Evolutionary conservation across 2,888 invertebrate species (phyloP).

Genomic region (Aporophyla lueneburgensis): DNA sequence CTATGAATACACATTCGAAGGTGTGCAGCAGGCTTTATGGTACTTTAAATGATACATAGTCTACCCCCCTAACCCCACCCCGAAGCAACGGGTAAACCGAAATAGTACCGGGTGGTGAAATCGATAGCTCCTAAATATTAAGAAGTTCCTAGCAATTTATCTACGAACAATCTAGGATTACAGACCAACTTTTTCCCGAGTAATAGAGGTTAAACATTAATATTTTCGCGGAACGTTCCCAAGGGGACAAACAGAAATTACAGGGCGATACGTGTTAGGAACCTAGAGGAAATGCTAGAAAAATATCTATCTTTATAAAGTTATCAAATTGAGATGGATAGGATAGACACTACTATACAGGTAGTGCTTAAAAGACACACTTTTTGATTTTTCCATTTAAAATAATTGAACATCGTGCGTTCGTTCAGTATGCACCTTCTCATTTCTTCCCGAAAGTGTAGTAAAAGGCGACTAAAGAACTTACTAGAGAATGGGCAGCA

Average conservation of each 20-base stretch:
- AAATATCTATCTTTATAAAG: background rate
- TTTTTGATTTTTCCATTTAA: too few species aligned
- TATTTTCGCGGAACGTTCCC: constrained; percentile 9
- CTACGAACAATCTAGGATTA: constrained; percentile 26
- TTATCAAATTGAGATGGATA: background rate
- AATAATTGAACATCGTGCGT: too few species aligned
- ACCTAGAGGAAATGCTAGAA: background rate
- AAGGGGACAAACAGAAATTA: constrained; percentile 6
- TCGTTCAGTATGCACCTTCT: too few species aligned
- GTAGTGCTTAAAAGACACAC: too few species aligned
- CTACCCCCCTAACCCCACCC: too few species aligned
- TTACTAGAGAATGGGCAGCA: too few species aligned
- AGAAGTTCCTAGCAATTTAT: constrained; percentile 41
- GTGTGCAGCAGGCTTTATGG: background rate
- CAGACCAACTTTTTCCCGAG: constrained; percentile 10
- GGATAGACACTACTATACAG: background rate
- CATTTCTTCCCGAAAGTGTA: too few species aligned
- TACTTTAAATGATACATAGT: background rate
- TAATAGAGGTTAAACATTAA: constrained; percentile 30
- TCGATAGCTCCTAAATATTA: constrained; percentile 28
- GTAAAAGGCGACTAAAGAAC: too few species aligned
- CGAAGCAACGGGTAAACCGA: background rate
- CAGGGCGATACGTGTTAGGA: constrained; percentile 6
- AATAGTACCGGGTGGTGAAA: constrained; percentile 6
- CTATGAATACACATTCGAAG: background rate